phyloP scores from a whole-genome alignment of 2,888 invertebrate genomes.

The Tiliacea aurago region DNA sequence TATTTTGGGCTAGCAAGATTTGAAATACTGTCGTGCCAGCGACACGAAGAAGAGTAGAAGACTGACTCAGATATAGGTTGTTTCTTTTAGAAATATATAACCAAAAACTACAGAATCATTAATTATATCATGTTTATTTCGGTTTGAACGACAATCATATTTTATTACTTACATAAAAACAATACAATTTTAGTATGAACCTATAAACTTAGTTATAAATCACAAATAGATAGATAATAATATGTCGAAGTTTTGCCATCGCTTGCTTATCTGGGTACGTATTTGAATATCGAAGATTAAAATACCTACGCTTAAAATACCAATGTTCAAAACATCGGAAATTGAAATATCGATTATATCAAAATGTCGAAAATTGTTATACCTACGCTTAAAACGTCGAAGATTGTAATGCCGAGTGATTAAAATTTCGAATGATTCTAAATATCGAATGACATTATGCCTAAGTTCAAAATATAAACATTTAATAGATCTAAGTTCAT shows the following conservation, averaged over 20 bases:
- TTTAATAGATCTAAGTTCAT: no score
- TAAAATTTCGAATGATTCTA: no score
- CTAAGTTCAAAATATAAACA: no score
- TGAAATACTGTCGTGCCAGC: not conserved
- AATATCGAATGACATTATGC: no score
- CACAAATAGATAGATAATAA: not conserved
- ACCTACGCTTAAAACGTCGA: no score
- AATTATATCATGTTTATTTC: constrained; percentile 14
- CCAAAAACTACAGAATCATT: constrained; percentile 3
- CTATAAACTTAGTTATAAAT: not conserved
- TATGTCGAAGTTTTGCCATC: not conserved
- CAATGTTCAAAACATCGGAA: no score
- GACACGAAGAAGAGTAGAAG: not conserved
- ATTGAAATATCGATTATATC: no score
- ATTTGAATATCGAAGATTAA: no score
- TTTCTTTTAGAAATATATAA: constrained; percentile 3
- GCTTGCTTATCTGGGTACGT: no score
- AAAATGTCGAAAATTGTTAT: no score
- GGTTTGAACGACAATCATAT: not conserved
- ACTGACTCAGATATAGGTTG: not conserved
- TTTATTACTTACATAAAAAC: not conserved
- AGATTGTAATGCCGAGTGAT: no score
- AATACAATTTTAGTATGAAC: not conserved
- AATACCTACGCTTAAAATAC: no score
- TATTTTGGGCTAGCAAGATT: not conserved